Base-by-base conservation (phyloP, 2,797 vertebrate species). In the Chelon labrosus region DNA sequence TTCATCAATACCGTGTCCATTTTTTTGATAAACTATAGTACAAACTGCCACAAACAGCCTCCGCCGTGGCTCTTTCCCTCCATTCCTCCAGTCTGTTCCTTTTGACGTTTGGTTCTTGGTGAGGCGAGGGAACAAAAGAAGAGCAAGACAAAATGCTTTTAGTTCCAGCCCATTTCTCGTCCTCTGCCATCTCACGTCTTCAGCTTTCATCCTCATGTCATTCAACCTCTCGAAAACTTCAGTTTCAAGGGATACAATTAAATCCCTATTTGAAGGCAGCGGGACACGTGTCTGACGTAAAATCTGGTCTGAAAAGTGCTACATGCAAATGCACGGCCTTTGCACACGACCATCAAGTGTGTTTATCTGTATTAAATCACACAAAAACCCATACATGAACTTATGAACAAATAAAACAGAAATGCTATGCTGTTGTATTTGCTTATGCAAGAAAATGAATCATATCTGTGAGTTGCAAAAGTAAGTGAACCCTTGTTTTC, bases 1-100 rank as follows among this genome's bases (percentile, higher is more conserved):
- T 65, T 75, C 8, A 68, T 79, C 42, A 71, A 56, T 49, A 70
- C 54, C 12, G 1, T 56, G 7, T 59, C 57, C 13, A 44, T 66
- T 78, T 73, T 66, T 35, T 73, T 69, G 54, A 74, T 69, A 38
- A 54, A 72, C 44, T 65, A 44, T 39, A 76, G 61, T 25, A 65
- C 60, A 60, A 77, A 69, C 25, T 7, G 5, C 22, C 52, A 35
- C 14, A 38, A 22, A 62, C 44, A 14, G 51, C 17, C 50, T 70
- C 46, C 16, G 46, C 66, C 70, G 53, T 11, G 52, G 22, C 25
- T 60, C 13, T 0, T 25, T 59, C 22, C 35, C 49, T 62, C 35
- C 56, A 73, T 71, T 73, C 10, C 61, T 83, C 57, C 46, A 27
- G 55, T 66, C 51, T 1, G 1, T 44, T 58, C 20, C 38, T 50